Evolutionary conservation across 2,888 invertebrate genomes (phyloP).

Genomic region (Eupithecia abbreviata): DNA sequence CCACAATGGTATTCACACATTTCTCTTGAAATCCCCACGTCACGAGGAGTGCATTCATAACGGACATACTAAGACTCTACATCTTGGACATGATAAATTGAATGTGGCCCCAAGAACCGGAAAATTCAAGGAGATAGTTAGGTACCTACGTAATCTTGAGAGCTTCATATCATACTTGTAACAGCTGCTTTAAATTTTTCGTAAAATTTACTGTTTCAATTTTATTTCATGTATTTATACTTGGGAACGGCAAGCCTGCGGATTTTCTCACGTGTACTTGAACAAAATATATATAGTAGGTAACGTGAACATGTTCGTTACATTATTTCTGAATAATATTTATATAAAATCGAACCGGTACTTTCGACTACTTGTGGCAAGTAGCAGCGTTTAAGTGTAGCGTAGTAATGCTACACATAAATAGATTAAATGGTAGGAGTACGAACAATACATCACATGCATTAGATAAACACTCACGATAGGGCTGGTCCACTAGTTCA

Average conservation of each 20-base stretch:
- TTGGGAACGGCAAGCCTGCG: neutral
- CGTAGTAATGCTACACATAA: too few relatives aligned
- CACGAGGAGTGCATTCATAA: constrained; percentile 64
- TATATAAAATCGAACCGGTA: too few relatives aligned
- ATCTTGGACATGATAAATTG: constrained; percentile 67
- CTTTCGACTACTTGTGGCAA: too few relatives aligned
- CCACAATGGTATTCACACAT: constrained; percentile 65
- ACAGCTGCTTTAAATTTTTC: constrained; percentile 1
- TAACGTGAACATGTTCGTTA: too few relatives aligned
- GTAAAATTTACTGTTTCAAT: neutral
- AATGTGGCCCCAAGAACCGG: constrained; percentile 15
- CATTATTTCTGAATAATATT: too few relatives aligned
- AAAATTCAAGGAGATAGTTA: constrained; percentile 15
- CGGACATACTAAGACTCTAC: constrained; percentile 50
- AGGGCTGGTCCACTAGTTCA: too few relatives aligned
- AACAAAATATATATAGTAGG: too few relatives aligned
- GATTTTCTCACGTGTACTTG: neutral
- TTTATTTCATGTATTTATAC: neutral
- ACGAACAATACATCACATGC: too few relatives aligned
- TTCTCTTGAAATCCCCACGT: constrained; percentile 68
- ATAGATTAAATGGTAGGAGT: too few relatives aligned
- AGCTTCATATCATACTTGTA: neutral
- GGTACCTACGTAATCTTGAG: constrained; percentile 4
- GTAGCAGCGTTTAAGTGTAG: too few relatives aligned
- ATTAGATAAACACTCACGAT: too few relatives aligned